Evolutionary conservation across 2,797 vertebrate genomes (phyloP).

Genomic region (Rhinella marina): DNA sequence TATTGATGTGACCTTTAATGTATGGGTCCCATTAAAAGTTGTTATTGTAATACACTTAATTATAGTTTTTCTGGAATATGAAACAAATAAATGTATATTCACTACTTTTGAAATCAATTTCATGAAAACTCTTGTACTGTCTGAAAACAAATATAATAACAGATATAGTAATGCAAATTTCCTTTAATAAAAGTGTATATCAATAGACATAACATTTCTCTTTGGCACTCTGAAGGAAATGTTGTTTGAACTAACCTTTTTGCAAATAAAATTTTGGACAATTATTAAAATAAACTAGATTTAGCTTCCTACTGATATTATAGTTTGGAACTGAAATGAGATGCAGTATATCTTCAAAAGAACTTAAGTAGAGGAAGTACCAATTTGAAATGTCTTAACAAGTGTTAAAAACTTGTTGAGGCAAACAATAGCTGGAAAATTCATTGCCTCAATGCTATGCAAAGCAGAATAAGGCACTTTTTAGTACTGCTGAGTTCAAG

Average conservation of each 20-base stretch:
- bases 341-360: slow-evolving; percentile 56
- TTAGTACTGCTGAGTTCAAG: slow-evolving; percentile 60
- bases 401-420: slow-evolving; percentile 57
- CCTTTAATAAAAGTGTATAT: background rate
- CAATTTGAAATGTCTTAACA: slow-evolving; percentile 53
- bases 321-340: slow-evolving; percentile 49
- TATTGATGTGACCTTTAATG: background rate
- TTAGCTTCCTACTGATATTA: background rate
- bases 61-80: background rate
- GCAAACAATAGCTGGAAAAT: slow-evolving; percentile 61
- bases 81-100: background rate
- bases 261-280: background rate
- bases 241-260: background rate
- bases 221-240: background rate
- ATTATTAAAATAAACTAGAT: background rate
- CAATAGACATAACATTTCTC: background rate
- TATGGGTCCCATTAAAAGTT: background rate
- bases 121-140: background rate
- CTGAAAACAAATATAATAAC: background rate
- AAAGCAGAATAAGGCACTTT: slow-evolving; percentile 60
- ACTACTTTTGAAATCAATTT: background rate
- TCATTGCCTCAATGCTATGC: slow-evolving; percentile 65
- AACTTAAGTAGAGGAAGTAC: slow-evolving; percentile 54
- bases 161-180: background rate
- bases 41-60: background rate